Base-by-base conservation (phyloP, 2,113 vertebrate genomes). In the Sminthopsis crassicaudata region DNA sequence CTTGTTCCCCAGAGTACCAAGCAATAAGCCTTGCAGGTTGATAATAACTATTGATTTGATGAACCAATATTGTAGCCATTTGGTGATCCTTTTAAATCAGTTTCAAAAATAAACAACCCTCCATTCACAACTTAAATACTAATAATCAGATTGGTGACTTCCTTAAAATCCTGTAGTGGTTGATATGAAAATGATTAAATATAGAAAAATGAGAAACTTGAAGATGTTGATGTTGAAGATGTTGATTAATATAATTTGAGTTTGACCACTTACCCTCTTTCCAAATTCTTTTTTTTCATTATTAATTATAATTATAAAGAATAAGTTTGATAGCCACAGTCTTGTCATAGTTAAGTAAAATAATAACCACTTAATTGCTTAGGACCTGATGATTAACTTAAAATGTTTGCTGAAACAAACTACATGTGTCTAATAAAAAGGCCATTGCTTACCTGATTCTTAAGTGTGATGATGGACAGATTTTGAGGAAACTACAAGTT, bases 401-500 rank as follows among this genome's bases (percentile, higher is more conserved):
- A 84, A 46, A 26, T 95, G 22, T 97, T 94, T 97, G 54, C n/a
- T 88, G 0, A 94, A 93, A 94, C 90, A 97, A 95, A 27, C 3
- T 55, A 92, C 93, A n/a, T 84, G 16, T 96, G 52, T 76, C 89
- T 97, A 95, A 95, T 94, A 94, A 96, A 42, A 90, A 94, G 93
- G 89, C 53, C 46, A 91, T 95, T 90, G 42, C 53, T 95, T 91
- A 95, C 91, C 52, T 92, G 84, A 84, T 90, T 95, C 50, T 46
- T 94, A 19, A 12, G 91, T 51, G 89, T 94, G 76, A 90, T 94
- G 90, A 89, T 92, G 48, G 14, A 36, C 91, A 94, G 90, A 96
- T 96, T 93, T 23, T 92, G 93, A 76, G 50, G 95, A 94, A 97
- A 92, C 22, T 53, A n/a, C 52, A 95, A 60, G 54, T 94, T 97